Evolutionary conservation across 2,797 vertebrate species (phyloP), one percentile per base, ranked within the genome.

Genomic region (Melanotaenia boesemani): DNA sequence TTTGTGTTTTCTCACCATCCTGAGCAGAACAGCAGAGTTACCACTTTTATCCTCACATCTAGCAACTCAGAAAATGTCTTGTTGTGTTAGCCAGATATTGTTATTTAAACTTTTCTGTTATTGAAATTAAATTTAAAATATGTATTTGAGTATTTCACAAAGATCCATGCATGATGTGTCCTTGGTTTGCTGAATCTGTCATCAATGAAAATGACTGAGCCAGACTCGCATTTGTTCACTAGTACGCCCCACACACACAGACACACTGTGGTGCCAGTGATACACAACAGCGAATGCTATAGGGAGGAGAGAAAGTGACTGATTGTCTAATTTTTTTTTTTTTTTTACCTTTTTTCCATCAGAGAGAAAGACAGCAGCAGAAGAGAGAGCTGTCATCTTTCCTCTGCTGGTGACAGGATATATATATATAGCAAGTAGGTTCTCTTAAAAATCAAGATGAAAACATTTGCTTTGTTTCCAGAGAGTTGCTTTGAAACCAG

Each of bases 381-480:
- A 76, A 73, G 77, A 79, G 74, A 77, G 79, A 71, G 77, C 89
- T 92, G 91, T 92, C 92, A 93, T 89, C 85, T 77, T 78, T 80
- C 72, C 68, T 82, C 77, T 84, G 77, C 83, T 28, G 62, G 72
- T 84, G 83, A 89, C 22, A 30, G 72, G 92, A 88, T 92, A 93
- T 88, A 93, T 93, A n/a, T 30, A 93, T 41, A 41, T 94, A 94
- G 91, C 82, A 92, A 84, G 87, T 89, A 86, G 85, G 88, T 88
- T 91, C 89, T 91, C 81, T 91, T 93, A 91, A 93, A 92, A 93
- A 86, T 91, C 44, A 64, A 88, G 93, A 93, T 92, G 91, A 91
- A 91, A 93, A 90, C 90, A 84, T 86, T 78, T 80, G 91, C 91
- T 92, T 93, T 92, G 87, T 92, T 91, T 90, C 78, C 88, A 82